Conservation (phyloP, 2,888 invertebrate species). For the Amblyjoppa proteus region DNA sequence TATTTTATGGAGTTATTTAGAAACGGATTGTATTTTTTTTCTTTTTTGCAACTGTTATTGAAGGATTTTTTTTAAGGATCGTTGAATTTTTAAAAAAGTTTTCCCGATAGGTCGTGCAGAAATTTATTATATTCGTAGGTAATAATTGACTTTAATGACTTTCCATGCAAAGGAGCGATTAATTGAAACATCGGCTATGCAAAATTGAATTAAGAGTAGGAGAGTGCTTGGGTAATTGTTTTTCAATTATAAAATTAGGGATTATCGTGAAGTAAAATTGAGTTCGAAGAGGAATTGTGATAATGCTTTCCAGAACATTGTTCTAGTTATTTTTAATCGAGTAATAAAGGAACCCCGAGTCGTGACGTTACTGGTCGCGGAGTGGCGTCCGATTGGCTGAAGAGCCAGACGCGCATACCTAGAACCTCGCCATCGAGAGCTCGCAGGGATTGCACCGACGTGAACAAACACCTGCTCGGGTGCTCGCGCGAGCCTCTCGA, state of each 20-base stretch:
- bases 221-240: background rate
- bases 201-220: background rate
- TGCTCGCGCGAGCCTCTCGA: conserved; percentile 5
- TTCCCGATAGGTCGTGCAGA: background rate
- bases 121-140: background rate
- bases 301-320: background rate
- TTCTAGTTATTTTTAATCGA: background rate
- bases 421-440: conserved; percentile 17
- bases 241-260: background rate
- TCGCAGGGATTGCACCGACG: conserved; percentile 46
- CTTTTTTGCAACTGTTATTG: background rate
- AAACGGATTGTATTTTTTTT: background rate
- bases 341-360: conserved; percentile 20
- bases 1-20: background rate
- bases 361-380: conserved; percentile 54
- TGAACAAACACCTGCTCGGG: conserved; percentile 19
- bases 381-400: conserved; percentile 51
- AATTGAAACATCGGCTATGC: background rate
- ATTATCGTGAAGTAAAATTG: background rate
- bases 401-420: conserved; percentile 39
- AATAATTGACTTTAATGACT: background rate
- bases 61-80: background rate
- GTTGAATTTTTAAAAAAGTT: too few species aligned
- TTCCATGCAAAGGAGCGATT: background rate
- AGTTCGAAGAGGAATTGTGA: background rate